Evolutionary conservation across 2,113 vertebrate genomes (phyloP), one percentile per base, ranked within the genome.

Genomic region (Calyptommatus sinebrachiatus): DNA sequence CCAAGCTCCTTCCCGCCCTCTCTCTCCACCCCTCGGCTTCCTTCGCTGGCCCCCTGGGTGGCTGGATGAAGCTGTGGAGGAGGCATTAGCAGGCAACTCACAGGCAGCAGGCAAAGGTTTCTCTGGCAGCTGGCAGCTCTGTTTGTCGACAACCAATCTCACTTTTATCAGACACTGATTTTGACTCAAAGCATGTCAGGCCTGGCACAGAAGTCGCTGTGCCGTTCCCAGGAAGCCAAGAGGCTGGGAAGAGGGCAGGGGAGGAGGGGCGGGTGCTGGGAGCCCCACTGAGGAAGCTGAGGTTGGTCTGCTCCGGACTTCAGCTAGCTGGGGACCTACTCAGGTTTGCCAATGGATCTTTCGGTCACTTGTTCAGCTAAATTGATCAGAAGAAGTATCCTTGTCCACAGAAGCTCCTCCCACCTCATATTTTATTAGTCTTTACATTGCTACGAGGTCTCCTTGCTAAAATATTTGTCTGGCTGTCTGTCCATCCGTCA

Each of bases 141-240:
- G 71, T 68, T 74, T 80, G 78, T 73, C 22, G 71, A 80, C 78
- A 80, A 73, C 69, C 71, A 22, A 21, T 79, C 78, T 79, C 45
- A 50, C 78, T 79, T 79, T 79, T 65, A 79, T 73, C 61, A 31
- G 48, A 12, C 62, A 29, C 71, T 73, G 61, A 66, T 80, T 80
- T 41, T 1, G 24, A 80, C 71, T 80, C 78, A 57, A 66, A 66
- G 78, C 78, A 80, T 80, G 78, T 41, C 71, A 29, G 61, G 22
- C 22, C 7, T 21, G 10, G 41, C 61, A 2, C 8, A 72, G n/a
- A 45, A 29, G 18, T 45, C 1, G 12, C 61, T 20, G n/a, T 21
- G 21, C 28, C 46, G 21, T 60, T 61, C 48, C 62, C 24, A 14
- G 63, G 35, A 29, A 48, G 12, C 24, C 71, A n/a, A 18, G 5